Evolutionary conservation across 2,888 invertebrate species (phyloP).

Genomic region (Eristalis tenax): DNA sequence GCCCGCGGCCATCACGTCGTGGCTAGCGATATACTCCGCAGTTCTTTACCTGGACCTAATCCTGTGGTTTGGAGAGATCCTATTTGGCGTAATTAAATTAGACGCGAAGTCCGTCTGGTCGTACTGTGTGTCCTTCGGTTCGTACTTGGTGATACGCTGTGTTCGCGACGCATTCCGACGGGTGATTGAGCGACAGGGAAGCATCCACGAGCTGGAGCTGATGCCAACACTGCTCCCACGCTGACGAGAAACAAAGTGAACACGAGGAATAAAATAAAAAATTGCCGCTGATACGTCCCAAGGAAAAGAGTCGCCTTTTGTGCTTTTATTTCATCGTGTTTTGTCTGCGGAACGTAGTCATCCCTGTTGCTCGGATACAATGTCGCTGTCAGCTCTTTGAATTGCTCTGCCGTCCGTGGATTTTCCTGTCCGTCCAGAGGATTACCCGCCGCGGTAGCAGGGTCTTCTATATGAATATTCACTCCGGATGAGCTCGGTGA

Average conservation of each 20-base stretch:
- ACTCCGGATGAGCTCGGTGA: slow-evolving; percentile 22
- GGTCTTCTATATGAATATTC: background rate
- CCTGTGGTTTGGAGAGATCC: slow-evolving; percentile 73
- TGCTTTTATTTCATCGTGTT: background rate
- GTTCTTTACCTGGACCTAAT: slow-evolving; percentile 73
- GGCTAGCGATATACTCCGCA: slow-evolving; percentile 74
- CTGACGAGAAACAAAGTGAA: slow-evolving; percentile 14
- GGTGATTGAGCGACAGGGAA: slow-evolving; percentile 71
- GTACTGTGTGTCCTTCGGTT: slow-evolving; percentile 46
- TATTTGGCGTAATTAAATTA: slow-evolving; percentile 73
- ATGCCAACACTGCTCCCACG: background rate
- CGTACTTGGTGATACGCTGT: slow-evolving; percentile 73
- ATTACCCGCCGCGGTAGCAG: background rate
- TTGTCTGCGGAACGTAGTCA: background rate
- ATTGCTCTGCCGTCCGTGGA: slow-evolving; percentile 2
- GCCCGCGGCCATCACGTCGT: slow-evolving; percentile 74
- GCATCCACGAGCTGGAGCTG: slow-evolving; percentile 72
- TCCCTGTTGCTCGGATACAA: background rate
- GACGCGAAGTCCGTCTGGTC: slow-evolving; percentile 71
- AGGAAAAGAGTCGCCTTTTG: background rate
- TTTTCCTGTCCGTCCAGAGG: slow-evolving; percentile 29
- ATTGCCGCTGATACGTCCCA: background rate
- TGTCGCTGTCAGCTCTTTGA: background rate
- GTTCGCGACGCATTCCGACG: slow-evolving; percentile 74
- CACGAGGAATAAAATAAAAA: background rate